Base-by-base conservation (phyloP, 2,113 vertebrate genomes). In the Harpagus bidentatus region DNA sequence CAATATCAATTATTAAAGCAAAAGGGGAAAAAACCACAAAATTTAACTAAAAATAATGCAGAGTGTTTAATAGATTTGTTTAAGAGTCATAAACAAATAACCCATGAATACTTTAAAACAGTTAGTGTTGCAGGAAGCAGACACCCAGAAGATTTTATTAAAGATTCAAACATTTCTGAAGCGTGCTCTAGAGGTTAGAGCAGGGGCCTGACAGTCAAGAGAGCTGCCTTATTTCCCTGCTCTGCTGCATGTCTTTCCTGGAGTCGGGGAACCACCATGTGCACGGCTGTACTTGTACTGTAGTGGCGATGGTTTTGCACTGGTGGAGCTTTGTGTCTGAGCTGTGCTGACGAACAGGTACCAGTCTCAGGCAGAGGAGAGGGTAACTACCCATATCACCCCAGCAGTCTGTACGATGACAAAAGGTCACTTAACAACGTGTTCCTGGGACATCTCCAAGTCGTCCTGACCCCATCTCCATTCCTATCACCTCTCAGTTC, bases 91-190 rank as follows among this genome's bases (percentile, higher is more conserved):
- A 98, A 97, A 97, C 93, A 97, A 97, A 96, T 96, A 96, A 91
- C n/a, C 55, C 95, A 97, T 97, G 78, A 97, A 97, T 97, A 97
- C 90, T 98, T 97, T 93, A 97, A 96, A 95, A 88, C 62, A 72
- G 86, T 84, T 84, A 95, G 83, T 69, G 71, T 95, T 77, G 88
- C 83, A 96, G 86, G 65, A 95, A 92, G 59, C 81, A 97, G 95
- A 88, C 86, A 94, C 97, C 82, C 95, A 94, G 95, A 96, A 97
- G 95, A 97, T 96, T 97, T 86, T 96, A 96, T 96, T 96, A 94
- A 96, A 91, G 83, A 93, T 95, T 97, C 92, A 97, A 91, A 76
- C 82, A 90, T 94, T 95, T 80, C 93, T 88, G 66, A 66, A 96
- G 73, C 66, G 89, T 70, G 82, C 85, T 96, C 85, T 71, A 53